Evolutionary conservation across 2,888 invertebrate genomes (phyloP), one percentile per base, ranked within the genome.

Genomic region (Homarus gammarus): DNA sequence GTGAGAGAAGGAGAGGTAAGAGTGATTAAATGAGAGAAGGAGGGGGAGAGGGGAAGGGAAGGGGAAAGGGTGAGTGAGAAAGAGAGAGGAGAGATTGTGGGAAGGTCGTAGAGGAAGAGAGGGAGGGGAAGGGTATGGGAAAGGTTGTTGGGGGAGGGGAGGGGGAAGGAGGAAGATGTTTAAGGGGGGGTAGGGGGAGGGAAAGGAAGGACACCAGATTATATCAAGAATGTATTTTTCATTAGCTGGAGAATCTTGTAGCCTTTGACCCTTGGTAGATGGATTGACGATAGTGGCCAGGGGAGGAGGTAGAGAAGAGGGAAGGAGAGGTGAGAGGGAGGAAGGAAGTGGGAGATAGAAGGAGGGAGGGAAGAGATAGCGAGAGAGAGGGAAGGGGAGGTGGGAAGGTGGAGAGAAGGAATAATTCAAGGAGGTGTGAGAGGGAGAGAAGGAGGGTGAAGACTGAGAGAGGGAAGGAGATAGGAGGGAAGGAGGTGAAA

Each of bases 161-260:
- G 1, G 40, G n/a, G 36, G 27, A 51, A 15, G 33, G 27, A 3
- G 31, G 49, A 36, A 27, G 33, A n/a, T 27, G 33, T 15, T 27
- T 15, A 31, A 44, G 8, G 49, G 8, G 49, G 83, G 44, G 40
- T 44, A 49, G 70, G 27, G 83, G 83, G 27, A 18, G 12, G n/a
- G 27, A 31, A 6, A 72, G 44, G 49, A 72, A 33, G 51, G 31
- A 18, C 10, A 51, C 72, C 33, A 49, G 84, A 84, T 84, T 84
- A 75, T 77, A 84, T 84, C 84, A 84, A 84, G 84, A 75, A 84
- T 84, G 84, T 84, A 84, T 84, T 84, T 84, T 84, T 84, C 84
- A 84, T 84, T 84, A 84, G 84, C 75, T 38, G 36, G 84, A 61
- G 75, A 73, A 75, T 84, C 75, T 40, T 31, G 15, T 75, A 84